Evolutionary conservation across 2,113 vertebrate species (phyloP).

Genomic region (Lycaon pictus): DNA sequence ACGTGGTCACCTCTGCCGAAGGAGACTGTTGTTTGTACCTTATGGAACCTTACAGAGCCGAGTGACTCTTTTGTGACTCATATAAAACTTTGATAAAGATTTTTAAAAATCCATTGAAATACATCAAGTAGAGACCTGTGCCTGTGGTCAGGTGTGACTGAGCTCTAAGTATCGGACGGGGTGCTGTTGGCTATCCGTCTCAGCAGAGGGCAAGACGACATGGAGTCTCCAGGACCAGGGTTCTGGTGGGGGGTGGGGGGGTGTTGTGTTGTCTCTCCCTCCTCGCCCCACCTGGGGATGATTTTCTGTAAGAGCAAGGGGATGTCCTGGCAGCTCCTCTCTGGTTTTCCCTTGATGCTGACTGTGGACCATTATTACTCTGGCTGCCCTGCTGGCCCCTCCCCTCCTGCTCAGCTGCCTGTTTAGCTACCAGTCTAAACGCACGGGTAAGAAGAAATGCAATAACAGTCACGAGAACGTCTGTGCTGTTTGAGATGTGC

Average conservation of each 20-base stretch:
- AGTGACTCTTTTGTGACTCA: background rate
- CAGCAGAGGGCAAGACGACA: background rate
- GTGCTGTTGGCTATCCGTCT: background rate
- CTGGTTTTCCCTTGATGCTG: background rate
- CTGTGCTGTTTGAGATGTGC: background rate
- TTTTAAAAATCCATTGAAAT: background rate
- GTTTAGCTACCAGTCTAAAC: background rate
- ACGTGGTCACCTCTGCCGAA: background rate
- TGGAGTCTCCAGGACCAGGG: background rate
- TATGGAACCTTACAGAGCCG: background rate
- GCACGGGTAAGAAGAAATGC: background rate
- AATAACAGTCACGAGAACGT: background rate
- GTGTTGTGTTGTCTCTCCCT: background rate
- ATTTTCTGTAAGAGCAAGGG: background rate
- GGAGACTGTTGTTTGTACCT: background rate
- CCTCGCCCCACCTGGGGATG: too few species aligned
- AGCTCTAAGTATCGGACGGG: accelerated
- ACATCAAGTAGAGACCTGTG: background rate
- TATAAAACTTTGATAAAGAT: background rate
- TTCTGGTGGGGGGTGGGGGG: accelerated
- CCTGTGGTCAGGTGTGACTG: background rate
- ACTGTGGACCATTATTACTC: accelerated
- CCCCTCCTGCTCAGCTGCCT: background rate
- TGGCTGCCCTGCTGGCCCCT: background rate
- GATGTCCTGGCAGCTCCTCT: background rate